Conservation (phyloP, 2,888 invertebrate genomes). For the Augiades crinisus region DNA sequence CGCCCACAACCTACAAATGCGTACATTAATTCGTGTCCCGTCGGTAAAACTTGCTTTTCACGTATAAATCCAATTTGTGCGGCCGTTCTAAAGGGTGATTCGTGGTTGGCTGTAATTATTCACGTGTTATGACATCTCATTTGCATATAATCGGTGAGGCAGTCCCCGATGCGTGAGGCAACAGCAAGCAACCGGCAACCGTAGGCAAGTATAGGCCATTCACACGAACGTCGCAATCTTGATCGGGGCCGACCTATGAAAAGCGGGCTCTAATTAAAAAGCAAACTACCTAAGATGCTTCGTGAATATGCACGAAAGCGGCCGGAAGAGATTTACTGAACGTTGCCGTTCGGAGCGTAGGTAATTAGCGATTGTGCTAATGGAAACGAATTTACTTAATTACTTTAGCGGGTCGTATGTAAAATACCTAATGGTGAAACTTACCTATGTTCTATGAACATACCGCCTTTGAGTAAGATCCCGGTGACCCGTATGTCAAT, state of each 20-base stretch:
- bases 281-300: constrained; percentile 71
- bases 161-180: constrained; percentile 74
- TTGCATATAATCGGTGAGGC: constrained; percentile 78
- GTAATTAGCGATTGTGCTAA: constrained; percentile 24
- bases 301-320: constrained; percentile 65
- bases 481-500: no score
- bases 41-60: constrained; percentile 70
- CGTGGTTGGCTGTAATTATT: constrained; percentile 78
- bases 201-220: constrained; percentile 61
- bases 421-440: not conserved
- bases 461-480: not conserved
- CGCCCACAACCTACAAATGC: constrained; percentile 41
- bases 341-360: constrained; percentile 17
- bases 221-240: constrained; percentile 76
- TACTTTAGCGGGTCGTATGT: not conserved
- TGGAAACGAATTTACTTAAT: constrained; percentile 25
- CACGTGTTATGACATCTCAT: constrained; percentile 81
- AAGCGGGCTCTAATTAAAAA: constrained; percentile 78
- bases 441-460: not conserved
- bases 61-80: constrained; percentile 78
- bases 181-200: constrained; percentile 48
- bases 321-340: constrained; percentile 59
- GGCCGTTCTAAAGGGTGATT: constrained; percentile 73
- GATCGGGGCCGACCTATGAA: constrained; percentile 76
- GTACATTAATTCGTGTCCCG: constrained; percentile 59